These are phyloP conservation scores for Pseudomyrmex pallidus DNA, from an alignment of 1,140 invertebrate genomes.

Conservation along the genomic window DNA sequence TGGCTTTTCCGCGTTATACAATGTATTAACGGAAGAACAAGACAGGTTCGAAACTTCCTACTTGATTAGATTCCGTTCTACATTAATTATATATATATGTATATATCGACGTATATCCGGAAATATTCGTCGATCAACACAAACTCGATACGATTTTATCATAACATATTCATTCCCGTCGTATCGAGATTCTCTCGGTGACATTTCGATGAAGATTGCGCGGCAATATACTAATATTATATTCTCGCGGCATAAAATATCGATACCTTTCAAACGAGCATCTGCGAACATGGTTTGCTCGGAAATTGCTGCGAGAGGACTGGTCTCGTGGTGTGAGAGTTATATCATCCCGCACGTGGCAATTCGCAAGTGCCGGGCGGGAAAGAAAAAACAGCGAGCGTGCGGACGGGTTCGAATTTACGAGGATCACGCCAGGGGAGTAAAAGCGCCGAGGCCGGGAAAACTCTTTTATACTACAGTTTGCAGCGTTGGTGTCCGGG, in stretches of 20 bases:
- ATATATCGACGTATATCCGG: too few species aligned
- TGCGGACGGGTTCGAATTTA: conserved; percentile 73
- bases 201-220: not conserved
- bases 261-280: not conserved
- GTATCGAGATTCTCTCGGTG: not conserved
- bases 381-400: conserved; percentile 1
- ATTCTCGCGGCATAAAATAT: too few species aligned
- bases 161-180: not conserved
- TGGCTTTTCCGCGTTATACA: not conserved
- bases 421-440: conserved; percentile 65
- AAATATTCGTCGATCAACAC: not conserved
- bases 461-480: conserved; percentile 69
- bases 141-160: not conserved
- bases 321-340: not conserved
- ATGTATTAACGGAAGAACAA: not conserved
- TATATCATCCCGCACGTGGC: conserved; percentile 17
- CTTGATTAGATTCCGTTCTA: not conserved
- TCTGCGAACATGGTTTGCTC: not conserved
- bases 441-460: conserved; percentile 62
- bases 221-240: not conserved
- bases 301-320: not conserved
- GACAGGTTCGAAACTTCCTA: too few species aligned
- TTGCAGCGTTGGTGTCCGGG: not conserved
- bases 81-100: not conserved
- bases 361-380: conserved; percentile 11